A percentile compares a stretch with the other conserved stretches of the same genome.
Conservation (phyloP, 53 echinoderm and acorn worm genomes). For the Luidia sarsii region DNA sequence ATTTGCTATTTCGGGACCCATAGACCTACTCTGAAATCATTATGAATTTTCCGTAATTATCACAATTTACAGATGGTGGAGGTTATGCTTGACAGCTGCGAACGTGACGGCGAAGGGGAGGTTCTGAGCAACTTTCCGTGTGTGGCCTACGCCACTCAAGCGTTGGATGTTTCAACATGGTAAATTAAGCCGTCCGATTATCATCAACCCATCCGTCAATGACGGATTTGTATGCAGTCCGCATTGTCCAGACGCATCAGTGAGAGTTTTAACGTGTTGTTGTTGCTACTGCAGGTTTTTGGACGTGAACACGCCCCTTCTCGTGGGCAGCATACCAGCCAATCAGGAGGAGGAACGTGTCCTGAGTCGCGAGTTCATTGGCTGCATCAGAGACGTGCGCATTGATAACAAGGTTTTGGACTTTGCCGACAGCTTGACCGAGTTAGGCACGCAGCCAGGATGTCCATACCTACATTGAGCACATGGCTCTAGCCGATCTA, state of each 20-base stretch:
- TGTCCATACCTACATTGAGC: slow-evolving; percentile 43
- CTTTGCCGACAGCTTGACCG: slow-evolving; percentile 63
- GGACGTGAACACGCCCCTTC: slow-evolving; percentile 85
- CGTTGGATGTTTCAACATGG: slow-evolving; percentile 84
- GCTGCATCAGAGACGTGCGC: slow-evolving; percentile 82
- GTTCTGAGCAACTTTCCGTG: slow-evolving; percentile 66
- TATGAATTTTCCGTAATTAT: too few relatives aligned
- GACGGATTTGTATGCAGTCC: too few relatives aligned
- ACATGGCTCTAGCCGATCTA: too few relatives aligned
- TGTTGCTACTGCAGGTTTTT: slow-evolving; percentile 63
- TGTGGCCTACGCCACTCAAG: slow-evolving; percentile 79
- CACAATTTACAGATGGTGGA: slow-evolving; percentile 80
- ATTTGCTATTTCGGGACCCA: too few relatives aligned
- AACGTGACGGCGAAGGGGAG: slow-evolving; percentile 48
- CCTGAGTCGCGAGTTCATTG: slow-evolving; percentile 76
- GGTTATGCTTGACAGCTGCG: slow-evolving; percentile 71
- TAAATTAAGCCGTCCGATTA: background rate
- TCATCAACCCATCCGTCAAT: background rate
- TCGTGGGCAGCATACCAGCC: slow-evolving; percentile 79
- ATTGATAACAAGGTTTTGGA: slow-evolving; percentile 76
- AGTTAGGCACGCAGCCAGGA: slow-evolving; percentile 69
- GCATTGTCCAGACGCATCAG: too few relatives aligned
- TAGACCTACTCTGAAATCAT: too few relatives aligned
- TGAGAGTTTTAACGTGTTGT: too few relatives aligned
- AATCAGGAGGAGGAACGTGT: slow-evolving; percentile 82